Percentiles rank a stretch among this genome's conserved stretches.
Evolutionary conservation across 2,113 vertebrate genomes (phyloP).

Genomic region (Eulemur macaco): DNA sequence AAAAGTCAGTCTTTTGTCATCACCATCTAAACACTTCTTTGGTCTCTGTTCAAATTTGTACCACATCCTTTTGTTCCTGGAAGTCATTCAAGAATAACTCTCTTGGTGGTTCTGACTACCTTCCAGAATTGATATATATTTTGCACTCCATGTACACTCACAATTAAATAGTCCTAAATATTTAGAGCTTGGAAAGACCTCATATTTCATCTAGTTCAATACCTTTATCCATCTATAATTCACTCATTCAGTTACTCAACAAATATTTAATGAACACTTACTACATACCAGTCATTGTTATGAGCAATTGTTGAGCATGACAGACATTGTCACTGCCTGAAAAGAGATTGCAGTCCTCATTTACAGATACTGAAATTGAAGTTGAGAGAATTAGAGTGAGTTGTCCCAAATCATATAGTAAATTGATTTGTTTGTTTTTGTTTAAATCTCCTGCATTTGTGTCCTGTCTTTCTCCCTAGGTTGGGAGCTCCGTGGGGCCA

Average conservation of each 20-base stretch:
- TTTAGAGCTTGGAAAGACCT: not conserved
- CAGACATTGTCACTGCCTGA: not conserved
- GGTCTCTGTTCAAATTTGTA: not conserved
- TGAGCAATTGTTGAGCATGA: not conserved
- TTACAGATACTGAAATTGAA: not conserved
- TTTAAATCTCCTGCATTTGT: not conserved
- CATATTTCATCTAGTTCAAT: not conserved
- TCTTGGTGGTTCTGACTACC: not conserved
- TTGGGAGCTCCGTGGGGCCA: not conserved
- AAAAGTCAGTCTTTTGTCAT: not conserved
- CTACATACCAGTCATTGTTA: not conserved
- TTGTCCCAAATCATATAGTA: not conserved
- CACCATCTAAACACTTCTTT: not conserved
- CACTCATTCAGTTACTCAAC: not conserved
- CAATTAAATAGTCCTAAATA: not conserved
- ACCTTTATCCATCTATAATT: not conserved
- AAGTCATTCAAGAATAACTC: not conserved
- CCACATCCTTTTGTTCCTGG: not conserved
- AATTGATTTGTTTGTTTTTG: not conserved
- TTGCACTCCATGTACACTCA: not conserved
- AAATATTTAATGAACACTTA: constrained; percentile 26
- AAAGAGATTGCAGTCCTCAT: not conserved
- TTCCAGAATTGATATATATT: not conserved
- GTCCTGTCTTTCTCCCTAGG: not conserved
- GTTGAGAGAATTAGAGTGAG: not conserved